phyloP scores from a whole-genome alignment of 2,888 invertebrate genomes.

The Germaria angustata region DNA sequence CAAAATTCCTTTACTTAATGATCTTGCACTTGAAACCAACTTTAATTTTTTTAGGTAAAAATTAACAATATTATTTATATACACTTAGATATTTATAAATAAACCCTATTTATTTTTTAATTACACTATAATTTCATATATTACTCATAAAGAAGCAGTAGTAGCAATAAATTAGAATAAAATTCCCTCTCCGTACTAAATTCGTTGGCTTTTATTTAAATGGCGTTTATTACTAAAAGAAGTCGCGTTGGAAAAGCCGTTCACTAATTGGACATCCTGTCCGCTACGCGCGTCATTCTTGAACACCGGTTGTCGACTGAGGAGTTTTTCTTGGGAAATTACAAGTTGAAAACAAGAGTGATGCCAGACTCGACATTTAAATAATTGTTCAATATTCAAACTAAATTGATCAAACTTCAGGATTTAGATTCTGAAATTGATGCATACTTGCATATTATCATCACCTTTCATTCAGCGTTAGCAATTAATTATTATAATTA shows the following conservation, averaged over 20 bases:
- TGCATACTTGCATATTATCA: no score
- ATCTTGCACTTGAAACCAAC: conserved; percentile 58
- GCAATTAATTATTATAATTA: no score
- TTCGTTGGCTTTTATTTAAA: conserved; percentile 5
- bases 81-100: conserved; percentile 4
- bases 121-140: no score
- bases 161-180: conserved; percentile 22
- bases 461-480: no score
- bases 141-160: conserved; percentile 4
- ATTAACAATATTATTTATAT: neutral
- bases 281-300: conserved; percentile 59
- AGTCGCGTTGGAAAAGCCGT: conserved; percentile 25
- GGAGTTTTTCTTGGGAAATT: conserved; percentile 43
- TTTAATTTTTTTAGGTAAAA: conserved; percentile 3
- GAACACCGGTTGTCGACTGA: conserved; percentile 68
- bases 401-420: no score
- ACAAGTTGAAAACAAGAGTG: neutral
- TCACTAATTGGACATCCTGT: neutral
- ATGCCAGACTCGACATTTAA: conserved; percentile 24
- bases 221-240: conserved; percentile 18
- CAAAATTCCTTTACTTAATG: conserved; percentile 52
- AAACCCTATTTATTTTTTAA: no score
- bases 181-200: neutral
- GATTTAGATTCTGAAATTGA: no score
- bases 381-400: no score